Conservation (phyloP, 2,888 invertebrate species). For the Gortyna flavago region DNA sequence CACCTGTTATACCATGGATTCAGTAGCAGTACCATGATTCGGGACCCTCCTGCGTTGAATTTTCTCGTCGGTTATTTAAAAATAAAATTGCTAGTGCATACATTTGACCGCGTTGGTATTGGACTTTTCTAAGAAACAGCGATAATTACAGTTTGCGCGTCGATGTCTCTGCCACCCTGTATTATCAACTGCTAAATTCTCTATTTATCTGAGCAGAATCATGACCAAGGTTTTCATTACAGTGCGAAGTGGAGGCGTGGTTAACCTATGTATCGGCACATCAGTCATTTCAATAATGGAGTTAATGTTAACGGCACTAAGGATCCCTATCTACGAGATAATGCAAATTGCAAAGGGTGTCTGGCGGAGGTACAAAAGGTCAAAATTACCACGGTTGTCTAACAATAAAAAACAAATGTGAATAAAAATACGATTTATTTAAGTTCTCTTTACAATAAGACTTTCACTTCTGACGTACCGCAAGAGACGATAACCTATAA, state of each 20-base stretch:
- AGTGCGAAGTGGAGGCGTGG: constrained; percentile 84
- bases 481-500: constrained; percentile 36
- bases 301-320: constrained; percentile 72
- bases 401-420: constrained; percentile 63
- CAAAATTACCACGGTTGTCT: constrained; percentile 55
- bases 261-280: constrained; percentile 84
- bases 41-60: background rate
- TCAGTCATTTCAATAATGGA: constrained; percentile 85
- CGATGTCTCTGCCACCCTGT: background rate
- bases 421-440: constrained; percentile 37
- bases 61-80: too few species aligned
- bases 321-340: constrained; percentile 71
- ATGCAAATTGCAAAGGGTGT: constrained; percentile 62
- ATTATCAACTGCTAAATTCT: background rate
- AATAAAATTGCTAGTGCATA: too few species aligned
- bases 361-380: constrained; percentile 60
- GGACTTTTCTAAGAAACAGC: too few species aligned
- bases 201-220: background rate
- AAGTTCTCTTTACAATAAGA: constrained; percentile 9
- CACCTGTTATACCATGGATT: background rate
- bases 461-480: background rate
- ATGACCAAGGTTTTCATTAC: constrained; percentile 64
- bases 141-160: background rate
- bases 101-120: too few species aligned
- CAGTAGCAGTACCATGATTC: background rate